Evolutionary conservation across 2,113 vertebrate genomes (phyloP).

Genomic region (Verasper variegatus): DNA sequence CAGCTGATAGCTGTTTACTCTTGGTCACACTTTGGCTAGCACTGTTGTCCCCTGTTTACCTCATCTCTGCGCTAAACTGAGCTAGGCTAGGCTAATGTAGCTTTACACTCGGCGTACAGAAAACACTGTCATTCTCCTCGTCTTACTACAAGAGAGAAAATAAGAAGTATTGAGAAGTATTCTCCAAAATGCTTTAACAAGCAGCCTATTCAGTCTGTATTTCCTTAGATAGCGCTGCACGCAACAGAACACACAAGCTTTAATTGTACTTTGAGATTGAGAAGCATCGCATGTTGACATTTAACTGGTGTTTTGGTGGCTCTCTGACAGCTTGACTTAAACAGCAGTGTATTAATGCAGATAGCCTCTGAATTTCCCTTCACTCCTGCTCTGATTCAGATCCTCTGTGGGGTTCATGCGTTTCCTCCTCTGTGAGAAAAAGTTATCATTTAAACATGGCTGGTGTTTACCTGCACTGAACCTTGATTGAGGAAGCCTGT

Average conservation of each 20-base stretch:
- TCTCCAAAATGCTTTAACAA: too few relatives aligned
- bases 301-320: slow-evolving; percentile 19
- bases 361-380: slow-evolving; percentile 24
- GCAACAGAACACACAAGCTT: neutral
- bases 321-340: slow-evolving; percentile 35
- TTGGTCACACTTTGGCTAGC: too few relatives aligned
- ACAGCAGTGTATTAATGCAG: slow-evolving; percentile 37
- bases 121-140: too few relatives aligned
- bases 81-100: too few relatives aligned
- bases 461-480: slow-evolving; percentile 84
- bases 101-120: too few relatives aligned
- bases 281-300: slow-evolving; percentile 5
- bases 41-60: too few relatives aligned
- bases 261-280: slow-evolving; percentile 14
- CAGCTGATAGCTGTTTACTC: too few relatives aligned
- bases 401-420: slow-evolving; percentile 45
- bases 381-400: slow-evolving; percentile 31
- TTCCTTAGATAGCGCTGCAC: neutral
- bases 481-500: slow-evolving; percentile 81
- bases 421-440: slow-evolving; percentile 15
- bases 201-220: neutral
- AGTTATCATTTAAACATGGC: slow-evolving; percentile 77
- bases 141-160: too few relatives aligned
- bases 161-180: too few relatives aligned
- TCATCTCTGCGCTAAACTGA: too few relatives aligned